Evolutionary conservation across 2,797 vertebrate species (phyloP), one percentile per base, ranked within the genome.

Genomic region (Euthynnus affinis): DNA sequence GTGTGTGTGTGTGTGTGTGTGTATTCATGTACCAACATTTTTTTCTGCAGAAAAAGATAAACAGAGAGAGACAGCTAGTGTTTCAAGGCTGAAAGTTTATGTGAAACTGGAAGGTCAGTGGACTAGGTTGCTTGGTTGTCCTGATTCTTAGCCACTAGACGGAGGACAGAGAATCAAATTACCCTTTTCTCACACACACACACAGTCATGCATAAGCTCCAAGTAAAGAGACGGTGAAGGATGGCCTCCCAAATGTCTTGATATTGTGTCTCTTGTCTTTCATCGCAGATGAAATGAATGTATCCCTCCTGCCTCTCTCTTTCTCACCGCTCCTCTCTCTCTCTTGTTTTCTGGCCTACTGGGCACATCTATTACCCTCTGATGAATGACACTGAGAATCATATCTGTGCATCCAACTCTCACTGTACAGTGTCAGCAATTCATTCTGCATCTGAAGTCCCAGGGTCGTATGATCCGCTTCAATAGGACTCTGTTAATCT

Each of bases 201-300:
- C 72, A 81, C 60, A 73, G 40, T 58, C 81, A 71, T 9, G 48
- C 71, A 83, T 68, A 80, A 62, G 64, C 59, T 22, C 66, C 40
- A 23, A 69, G 83, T 87, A 88, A 92, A 85, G 84, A 89, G 85
- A 82, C 34, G 65, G 63, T 87, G 90, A 92, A 85, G 84, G 74
- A 90, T 91, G 85, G 84, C 83, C 84, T 89, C 89, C 80, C 82
- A 81, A 91, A 90, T 56, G 56, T 92, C 91, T 89, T 90, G 83
- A 91, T 92, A 92, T 90, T 89, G 88, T 92, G 76, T 80, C 84
- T 84, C 89, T 90, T 89, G 91, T 93, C 91, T 92, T 78, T 93
- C 88, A 88, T 87, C 81, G 27, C 73, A 81, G 86, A 86, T 83
- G 59, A 90, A 93, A 92, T 91, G 78, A 91, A 91, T 83, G 80